Conservation (phyloP, 1,140 invertebrate species). For the Hylyphantes graminicola region DNA sequence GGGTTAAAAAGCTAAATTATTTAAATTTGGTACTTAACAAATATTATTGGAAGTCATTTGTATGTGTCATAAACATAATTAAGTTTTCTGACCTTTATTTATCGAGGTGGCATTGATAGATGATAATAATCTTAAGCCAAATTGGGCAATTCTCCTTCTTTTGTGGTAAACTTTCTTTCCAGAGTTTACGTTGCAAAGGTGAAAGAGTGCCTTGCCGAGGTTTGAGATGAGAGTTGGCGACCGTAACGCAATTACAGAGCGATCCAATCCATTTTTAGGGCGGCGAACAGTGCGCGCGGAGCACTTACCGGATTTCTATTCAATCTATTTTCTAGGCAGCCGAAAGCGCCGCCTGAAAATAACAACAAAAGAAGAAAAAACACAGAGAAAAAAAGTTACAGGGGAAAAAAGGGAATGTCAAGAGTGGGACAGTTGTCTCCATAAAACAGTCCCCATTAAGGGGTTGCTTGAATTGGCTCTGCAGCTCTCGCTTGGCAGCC, state of each 20-base stretch:
- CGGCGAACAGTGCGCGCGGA: constrained; percentile 29
- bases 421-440: constrained; percentile 47
- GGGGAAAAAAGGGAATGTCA: not conserved
- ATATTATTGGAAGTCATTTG: not conserved
- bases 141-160: not conserved
- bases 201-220: constrained; percentile 8
- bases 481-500: too few relatives aligned
- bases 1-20: too few relatives aligned
- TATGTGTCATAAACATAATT: not conserved
- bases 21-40: too few relatives aligned
- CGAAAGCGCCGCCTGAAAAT: constrained; percentile 38
- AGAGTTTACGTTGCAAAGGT: constrained; percentile 27
- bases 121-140: not conserved
- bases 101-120: too few relatives aligned
- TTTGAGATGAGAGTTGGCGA: constrained; percentile 21
- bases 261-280: constrained; percentile 48
- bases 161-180: not conserved
- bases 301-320: constrained; percentile 56
- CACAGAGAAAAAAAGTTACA: not conserved
- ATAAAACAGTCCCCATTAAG: constrained; percentile 1
- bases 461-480: too few relatives aligned
- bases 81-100: not conserved
- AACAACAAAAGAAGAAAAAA: constrained; percentile 38
- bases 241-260: constrained; percentile 46
- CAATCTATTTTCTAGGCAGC: constrained; percentile 48